Evolutionary conservation across 2,797 vertebrate species (phyloP).

Genomic region (Apogon hyalosoma): DNA sequence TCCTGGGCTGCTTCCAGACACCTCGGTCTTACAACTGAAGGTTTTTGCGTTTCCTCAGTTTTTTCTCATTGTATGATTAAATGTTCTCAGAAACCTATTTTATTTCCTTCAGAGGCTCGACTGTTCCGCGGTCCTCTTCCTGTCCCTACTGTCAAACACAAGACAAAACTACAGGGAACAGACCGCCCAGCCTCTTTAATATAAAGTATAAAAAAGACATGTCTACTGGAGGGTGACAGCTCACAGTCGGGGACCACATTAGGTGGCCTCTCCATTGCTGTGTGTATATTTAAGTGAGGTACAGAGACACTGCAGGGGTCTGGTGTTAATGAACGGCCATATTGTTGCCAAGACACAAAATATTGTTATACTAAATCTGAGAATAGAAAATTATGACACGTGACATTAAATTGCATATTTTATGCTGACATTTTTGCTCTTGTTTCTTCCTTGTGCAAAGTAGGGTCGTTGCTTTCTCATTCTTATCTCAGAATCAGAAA

Average conservation of each 20-base stretch:
- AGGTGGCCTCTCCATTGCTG: slow-evolving; percentile 47
- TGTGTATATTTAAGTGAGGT: slow-evolving; percentile 34
- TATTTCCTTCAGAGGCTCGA: slow-evolving; percentile 6
- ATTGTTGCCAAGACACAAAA: slow-evolving; percentile 47
- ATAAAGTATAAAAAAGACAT: slow-evolving; percentile 57
- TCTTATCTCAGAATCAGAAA: too few relatives aligned
- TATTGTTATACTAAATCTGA: slow-evolving; percentile 32
- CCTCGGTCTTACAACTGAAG: slow-evolving; percentile 9
- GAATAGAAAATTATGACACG: slow-evolving; percentile 17
- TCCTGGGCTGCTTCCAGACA: neutral
- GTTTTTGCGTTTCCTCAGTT: neutral
- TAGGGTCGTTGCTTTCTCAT: slow-evolving; percentile 3
- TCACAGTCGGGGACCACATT: slow-evolving; percentile 55
- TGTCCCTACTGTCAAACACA: slow-evolving; percentile 43
- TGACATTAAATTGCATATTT: slow-evolving; percentile 5
- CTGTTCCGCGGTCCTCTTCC: slow-evolving; percentile 16
- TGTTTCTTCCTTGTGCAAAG: neutral
- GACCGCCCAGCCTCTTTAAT: slow-evolving; percentile 49
- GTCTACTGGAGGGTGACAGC: slow-evolving; percentile 64
- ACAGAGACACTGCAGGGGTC: slow-evolving; percentile 44
- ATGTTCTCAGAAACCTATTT: slow-evolving; percentile 15
- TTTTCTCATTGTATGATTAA: slow-evolving; percentile 5
- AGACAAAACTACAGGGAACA: slow-evolving; percentile 44
- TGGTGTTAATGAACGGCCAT: slow-evolving; percentile 57
- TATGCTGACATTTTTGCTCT: neutral